Evolutionary conservation across 2,113 vertebrate species (phyloP), one percentile per base, ranked within the genome.

Genomic region (Columba janthina): DNA sequence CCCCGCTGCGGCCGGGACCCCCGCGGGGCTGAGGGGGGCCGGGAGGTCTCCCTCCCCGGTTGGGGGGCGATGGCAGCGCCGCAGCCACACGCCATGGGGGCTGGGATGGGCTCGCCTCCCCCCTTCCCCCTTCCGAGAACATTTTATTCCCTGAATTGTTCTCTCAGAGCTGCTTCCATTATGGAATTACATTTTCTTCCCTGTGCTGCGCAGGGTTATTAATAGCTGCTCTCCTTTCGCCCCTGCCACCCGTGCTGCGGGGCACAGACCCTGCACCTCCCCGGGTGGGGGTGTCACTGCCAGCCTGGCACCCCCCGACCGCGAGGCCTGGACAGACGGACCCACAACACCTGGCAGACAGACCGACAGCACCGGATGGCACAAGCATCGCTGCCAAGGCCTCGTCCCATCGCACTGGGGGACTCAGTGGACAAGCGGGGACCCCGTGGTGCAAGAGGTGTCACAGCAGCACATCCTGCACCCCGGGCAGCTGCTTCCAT

Each of bases 121-220:
- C 42, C 42, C 42, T 16, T 17, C 42, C 15, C 15, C 42, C 42
- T 42, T 44, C 42, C 11, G 11, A 4, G 83, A 85, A 70, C 75
- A 11, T 90, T 85, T 82, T 71, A 89, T 93, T 94, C 93, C 80
- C 81, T 58, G 88, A 61, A 87, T 94, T 89, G 91, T 80, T 44
- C 42, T 93, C 93, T 4, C 10, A 6, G 64, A 84, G 91, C 89
- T 6, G 78, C 60, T 95, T 95, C 93, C 86, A 92, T 95, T 25
- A 81, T 16, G 88, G 95, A 95, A 94, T 85, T 38, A 12, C 85
- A 50, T 34, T 61, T 58, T 62, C 16, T 8, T 29, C 44, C 91
- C 28, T 36, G 42, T 44, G 42, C 92, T 76, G 93, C 31, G 29
- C 95, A 14, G 46, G 42, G 91, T 70, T 95, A 95, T 96, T 95